Conservation (phyloP, 2,888 invertebrate genomes). For the Cryptocephalus moraei region DNA sequence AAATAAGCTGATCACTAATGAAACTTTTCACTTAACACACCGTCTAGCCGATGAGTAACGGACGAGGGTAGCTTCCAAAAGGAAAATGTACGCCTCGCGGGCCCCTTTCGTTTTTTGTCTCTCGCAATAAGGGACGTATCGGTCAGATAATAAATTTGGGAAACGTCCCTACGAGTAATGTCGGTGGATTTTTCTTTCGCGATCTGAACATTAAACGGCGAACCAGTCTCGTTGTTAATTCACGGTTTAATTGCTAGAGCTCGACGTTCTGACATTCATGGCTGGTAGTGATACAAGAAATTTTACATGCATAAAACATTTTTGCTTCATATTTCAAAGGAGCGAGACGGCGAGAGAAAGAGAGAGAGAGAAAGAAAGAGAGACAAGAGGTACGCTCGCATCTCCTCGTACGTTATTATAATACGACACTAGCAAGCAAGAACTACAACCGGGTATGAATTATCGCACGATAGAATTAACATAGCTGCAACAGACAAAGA, state of each 20-base stretch:
- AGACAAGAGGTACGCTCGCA: conserved; percentile 8
- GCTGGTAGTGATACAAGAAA: conserved; percentile 12
- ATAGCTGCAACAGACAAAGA: conserved; percentile 30
- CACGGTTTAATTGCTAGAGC: conserved; percentile 11
- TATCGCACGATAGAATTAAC: conserved; percentile 31
- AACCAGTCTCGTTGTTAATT: conserved; percentile 4
- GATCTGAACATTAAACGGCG: conserved; percentile 1
- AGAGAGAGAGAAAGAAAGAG: conserved; percentile 3
- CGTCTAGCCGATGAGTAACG: too few relatives aligned
- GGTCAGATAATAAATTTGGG: too few relatives aligned
- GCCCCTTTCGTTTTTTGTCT: too few relatives aligned
- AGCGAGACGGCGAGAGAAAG: conserved; percentile 1
- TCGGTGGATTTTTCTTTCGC: too few relatives aligned
- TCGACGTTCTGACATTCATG: conserved; percentile 10
- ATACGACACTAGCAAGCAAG: conserved; percentile 24
- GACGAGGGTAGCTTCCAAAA: too few relatives aligned
- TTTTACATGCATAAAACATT: conserved; percentile 14
- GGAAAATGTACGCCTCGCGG: too few relatives aligned
- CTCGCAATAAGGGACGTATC: too few relatives aligned
- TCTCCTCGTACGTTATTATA: conserved; percentile 26
- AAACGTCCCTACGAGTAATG: too few relatives aligned
- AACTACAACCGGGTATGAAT: conserved; percentile 29
- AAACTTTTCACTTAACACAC: too few relatives aligned
- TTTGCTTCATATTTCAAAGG: conserved; percentile 12
- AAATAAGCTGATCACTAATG: too few relatives aligned